phyloP scores from a whole-genome alignment of 2,113 vertebrate genomes.

The Orcinus orca region DNA sequence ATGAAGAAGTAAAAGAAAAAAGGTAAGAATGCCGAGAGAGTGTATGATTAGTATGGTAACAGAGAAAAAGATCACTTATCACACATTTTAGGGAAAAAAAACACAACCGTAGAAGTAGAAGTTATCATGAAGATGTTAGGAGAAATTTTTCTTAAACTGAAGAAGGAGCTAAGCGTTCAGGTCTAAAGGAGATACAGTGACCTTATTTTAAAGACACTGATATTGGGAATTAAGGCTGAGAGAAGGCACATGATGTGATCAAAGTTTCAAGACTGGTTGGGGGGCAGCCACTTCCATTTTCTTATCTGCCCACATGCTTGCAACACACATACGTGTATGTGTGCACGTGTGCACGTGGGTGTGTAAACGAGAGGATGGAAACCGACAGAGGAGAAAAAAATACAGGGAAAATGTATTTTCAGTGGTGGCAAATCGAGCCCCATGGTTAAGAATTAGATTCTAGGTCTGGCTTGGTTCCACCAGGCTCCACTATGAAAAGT shows the following conservation, averaged over 20 bases:
- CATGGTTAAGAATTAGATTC: neutral
- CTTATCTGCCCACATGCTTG: neutral
- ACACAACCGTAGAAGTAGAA: neutral
- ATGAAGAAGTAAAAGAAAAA: neutral
- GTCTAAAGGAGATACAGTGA: neutral
- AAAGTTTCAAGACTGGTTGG: neutral
- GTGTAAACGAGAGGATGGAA: neutral
- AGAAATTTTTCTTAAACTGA: neutral
- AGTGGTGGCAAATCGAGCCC: neutral
- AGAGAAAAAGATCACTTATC: neutral
- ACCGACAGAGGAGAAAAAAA: neutral
- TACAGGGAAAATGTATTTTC: too few relatives aligned
- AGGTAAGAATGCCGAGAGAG: neutral
- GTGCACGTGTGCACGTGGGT: rapidly evolving
- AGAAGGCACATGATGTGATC: neutral
- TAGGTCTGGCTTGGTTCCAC: neutral
- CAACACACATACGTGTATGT: neutral
- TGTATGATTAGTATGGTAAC: rapidly evolving
- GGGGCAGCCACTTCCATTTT: neutral
- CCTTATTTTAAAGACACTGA: neutral
- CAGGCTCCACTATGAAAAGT: neutral
- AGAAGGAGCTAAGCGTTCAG: neutral
- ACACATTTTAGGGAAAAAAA: neutral
- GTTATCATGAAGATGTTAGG: neutral
- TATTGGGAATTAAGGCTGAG: neutral